Evolutionary conservation across 1,140 invertebrate genomes (phyloP), one percentile per base, ranked within the genome.

Genomic region (Helicoverpa armigera): DNA sequence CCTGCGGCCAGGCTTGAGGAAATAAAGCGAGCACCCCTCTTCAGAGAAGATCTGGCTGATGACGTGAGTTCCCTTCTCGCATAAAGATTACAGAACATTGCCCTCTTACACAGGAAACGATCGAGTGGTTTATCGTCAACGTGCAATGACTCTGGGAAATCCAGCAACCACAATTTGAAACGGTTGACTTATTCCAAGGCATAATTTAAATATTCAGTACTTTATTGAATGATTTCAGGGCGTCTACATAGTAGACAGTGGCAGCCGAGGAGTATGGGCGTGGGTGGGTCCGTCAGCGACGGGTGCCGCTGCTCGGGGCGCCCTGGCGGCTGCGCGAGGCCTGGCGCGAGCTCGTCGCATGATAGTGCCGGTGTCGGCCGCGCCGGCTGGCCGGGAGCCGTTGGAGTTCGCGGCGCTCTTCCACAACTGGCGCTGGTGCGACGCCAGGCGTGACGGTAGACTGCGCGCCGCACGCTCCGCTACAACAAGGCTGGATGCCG

Each of bases 341-440:
- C 98, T 99, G 89, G 97, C 98, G 0, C 97, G 97, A 67, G 98
- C 99, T 90, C 98, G 98, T 87, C 97, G 97, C 31, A 98, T 98
- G 90, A 96, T 96, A 0, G 96, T 96, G 18, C 96, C 96, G n/a
- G 97, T 99, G 0, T 97, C 97, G 1, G 95, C 98, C 18, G 97
- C 98, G 0, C 95, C 98, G 0, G 97, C 99, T 76, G 97, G 97
- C 23, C 96, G 96, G 3, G 98, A 99, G 90, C 98, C 98, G 0
- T 88, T 96, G 10, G 98, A 99, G 91, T 99, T 99, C 93, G 98
- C 97, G 87, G 96, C 96, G 51, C 93, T 99, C 1, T 98, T 99
- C 89, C 96, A 96, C 72, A 95, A 95, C 31, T 99, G 98, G 98
- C 90, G 90, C 82, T 94, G 92, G 92, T 88, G 88, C 48, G 92